phyloP scores from a whole-genome alignment of 2,888 invertebrate species.

The Drosophila atripex region DNA sequence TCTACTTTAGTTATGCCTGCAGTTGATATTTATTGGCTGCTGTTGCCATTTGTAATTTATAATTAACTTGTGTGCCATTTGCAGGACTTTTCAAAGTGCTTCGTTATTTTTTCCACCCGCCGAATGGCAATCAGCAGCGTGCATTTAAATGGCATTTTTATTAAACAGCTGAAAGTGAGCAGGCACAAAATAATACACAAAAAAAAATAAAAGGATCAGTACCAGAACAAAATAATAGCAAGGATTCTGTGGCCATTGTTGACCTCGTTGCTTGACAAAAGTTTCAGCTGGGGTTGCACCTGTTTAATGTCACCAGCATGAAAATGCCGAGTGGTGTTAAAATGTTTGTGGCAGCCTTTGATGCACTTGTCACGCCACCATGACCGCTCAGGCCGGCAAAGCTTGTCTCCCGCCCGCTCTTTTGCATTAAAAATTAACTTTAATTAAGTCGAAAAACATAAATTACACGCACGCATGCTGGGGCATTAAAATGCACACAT shows the following conservation, averaged over 20 bases:
- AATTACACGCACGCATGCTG: conserved; percentile 67
- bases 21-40: conserved; percentile 39
- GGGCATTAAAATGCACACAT: conserved; percentile 58
- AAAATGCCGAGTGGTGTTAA: conserved; percentile 78
- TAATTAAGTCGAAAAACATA: conserved; percentile 80
- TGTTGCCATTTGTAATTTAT: conserved; percentile 60
- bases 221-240: conserved; percentile 39
- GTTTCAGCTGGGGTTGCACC: conserved; percentile 55
- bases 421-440: conserved; percentile 78
- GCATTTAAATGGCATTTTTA: conserved; percentile 74
- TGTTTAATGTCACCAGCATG: conserved; percentile 76
- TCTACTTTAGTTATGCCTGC: conserved; percentile 19
- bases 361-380: conserved; percentile 66
- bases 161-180: conserved; percentile 59
- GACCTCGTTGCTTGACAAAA: conserved; percentile 76
- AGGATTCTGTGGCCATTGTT: conserved; percentile 66
- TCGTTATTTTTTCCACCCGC: conserved; percentile 12
- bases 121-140: conserved; percentile 46
- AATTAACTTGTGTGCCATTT: conserved; percentile 66
- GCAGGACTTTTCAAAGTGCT: conserved; percentile 36
- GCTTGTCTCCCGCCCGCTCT: conserved; percentile 52
- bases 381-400: conserved; percentile 45
- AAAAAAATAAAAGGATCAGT: conserved; percentile 11
- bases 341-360: conserved; percentile 75
- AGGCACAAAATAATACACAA: conserved; percentile 7